Conservation (phyloP, 1,140 invertebrate genomes). For the Drosophila sechellia region DNA sequence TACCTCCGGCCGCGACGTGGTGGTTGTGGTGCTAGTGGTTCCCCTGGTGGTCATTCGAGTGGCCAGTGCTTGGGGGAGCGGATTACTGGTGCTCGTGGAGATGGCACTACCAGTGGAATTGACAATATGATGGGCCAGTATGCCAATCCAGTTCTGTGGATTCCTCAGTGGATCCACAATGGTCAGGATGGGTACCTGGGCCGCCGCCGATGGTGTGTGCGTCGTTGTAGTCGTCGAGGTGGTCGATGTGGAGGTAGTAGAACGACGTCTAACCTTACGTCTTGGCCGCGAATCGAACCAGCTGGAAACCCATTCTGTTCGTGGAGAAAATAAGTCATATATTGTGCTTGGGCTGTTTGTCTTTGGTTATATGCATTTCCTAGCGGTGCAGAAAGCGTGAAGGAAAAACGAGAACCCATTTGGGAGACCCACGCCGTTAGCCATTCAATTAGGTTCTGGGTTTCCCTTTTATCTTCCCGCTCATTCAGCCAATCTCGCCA, state of each 20-base stretch:
- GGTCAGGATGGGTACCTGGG: conserved; percentile 76
- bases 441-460: conserved; percentile 15
- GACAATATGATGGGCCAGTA: conserved; percentile 79
- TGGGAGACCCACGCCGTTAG: conserved; percentile 15
- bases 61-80: conserved; percentile 58
- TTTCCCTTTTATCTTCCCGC: conserved; percentile 18
- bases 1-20: conserved; percentile 31
- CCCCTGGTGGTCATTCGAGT: conserved; percentile 36
- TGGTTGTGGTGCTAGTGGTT: conserved; percentile 32
- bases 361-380: not conserved
- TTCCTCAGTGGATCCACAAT: conserved; percentile 80
- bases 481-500: conserved; percentile 33
- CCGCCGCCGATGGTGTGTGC: conserved; percentile 54
- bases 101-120: conserved; percentile 56
- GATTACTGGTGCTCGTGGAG: conserved; percentile 58
- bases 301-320: conserved; percentile 76
- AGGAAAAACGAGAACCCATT: conserved; percentile 13
- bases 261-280: conserved; percentile 64
- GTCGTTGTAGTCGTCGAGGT: conserved; percentile 63
- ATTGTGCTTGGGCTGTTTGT: not conserved
- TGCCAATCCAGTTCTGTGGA: conserved; percentile 83
- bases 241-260: conserved; percentile 68
- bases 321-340: conserved; percentile 1
- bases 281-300: conserved; percentile 75
- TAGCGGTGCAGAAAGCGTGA: conserved; percentile 37